phyloP scores from a whole-genome alignment of 1,140 invertebrate genomes.

The Drosophila carrolli region DNA sequence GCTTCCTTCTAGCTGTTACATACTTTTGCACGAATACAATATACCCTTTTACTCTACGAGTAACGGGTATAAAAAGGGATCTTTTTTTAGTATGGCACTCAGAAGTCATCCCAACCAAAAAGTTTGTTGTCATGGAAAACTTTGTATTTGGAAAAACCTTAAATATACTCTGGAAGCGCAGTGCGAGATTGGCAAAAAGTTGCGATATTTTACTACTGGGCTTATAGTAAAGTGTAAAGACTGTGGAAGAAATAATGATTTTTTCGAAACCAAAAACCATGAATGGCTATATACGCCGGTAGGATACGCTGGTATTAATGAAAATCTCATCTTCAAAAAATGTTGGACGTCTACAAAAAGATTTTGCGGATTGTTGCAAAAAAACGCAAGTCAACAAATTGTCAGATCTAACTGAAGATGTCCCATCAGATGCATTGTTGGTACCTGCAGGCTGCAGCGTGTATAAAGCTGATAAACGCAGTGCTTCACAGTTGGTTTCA shows the following conservation, averaged over 20 bases:
- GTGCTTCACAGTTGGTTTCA: slow-evolving; percentile 7
- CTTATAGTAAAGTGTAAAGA: not conserved
- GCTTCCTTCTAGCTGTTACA: too few species aligned
- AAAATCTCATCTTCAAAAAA: not conserved
- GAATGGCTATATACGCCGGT: not conserved
- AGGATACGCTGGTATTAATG: not conserved
- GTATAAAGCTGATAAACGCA: slow-evolving; percentile 7
- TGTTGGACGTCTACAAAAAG: slow-evolving; percentile 1
- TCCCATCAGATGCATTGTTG: too few species aligned
- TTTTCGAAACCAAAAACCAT: not conserved
- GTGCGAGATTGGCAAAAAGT: slow-evolving; percentile 7
- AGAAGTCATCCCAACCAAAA: slow-evolving; percentile 12
- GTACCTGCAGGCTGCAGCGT: not conserved
- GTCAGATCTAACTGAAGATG: too few species aligned
- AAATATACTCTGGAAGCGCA: not conserved
- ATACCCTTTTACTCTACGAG: too few species aligned
- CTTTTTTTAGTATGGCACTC: slow-evolving; percentile 13
- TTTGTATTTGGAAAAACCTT: slow-evolving; percentile 2
- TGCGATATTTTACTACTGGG: not conserved
- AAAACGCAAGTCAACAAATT: slow-evolving; percentile 1
- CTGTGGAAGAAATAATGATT: not conserved
- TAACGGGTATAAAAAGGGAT: too few species aligned
- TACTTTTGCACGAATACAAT: too few species aligned
- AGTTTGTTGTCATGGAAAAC: slow-evolving; percentile 3
- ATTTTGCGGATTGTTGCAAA: slow-evolving; percentile 2